These are phyloP conservation scores for Papilio demoleus DNA, from an alignment of 2,888 invertebrate genomes.

Conservation along the genomic window DNA sequence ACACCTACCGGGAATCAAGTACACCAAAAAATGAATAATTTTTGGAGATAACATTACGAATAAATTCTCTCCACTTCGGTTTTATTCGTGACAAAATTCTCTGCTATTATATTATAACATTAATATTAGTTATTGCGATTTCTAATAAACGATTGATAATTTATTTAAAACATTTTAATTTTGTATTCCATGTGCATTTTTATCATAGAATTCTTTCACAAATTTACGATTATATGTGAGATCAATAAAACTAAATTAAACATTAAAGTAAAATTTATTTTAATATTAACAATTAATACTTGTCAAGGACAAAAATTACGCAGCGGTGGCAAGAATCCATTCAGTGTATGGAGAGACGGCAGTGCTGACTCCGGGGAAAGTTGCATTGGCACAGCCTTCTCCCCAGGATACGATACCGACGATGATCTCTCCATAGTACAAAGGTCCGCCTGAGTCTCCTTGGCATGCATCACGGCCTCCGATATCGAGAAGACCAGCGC, in stretches of 20 bases:
- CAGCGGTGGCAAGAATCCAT: slow-evolving; percentile 55
- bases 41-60: too few species aligned
- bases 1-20: too few species aligned
- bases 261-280: neutral
- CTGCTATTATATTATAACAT: too few species aligned
- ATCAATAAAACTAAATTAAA: neutral
- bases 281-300: neutral
- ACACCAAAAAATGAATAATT: too few species aligned
- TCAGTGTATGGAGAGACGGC: slow-evolving; percentile 61
- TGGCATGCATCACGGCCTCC: slow-evolving; percentile 65
- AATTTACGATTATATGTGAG: too few species aligned
- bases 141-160: too few species aligned
- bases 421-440: slow-evolving; percentile 62
- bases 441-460: slow-evolving; percentile 80
- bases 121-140: too few species aligned
- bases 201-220: too few species aligned
- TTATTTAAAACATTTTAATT: too few species aligned
- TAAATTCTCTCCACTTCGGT: too few species aligned
- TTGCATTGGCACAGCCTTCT: slow-evolving; percentile 69
- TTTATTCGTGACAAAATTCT: too few species aligned
- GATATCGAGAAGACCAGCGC: slow-evolving; percentile 58
- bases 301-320: neutral
- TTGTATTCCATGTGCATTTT: too few species aligned
- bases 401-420: slow-evolving; percentile 80
- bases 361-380: slow-evolving; percentile 76